Evolutionary conservation across 2,113 vertebrate genomes (phyloP).

Genomic region (Corythaeola cristata): DNA sequence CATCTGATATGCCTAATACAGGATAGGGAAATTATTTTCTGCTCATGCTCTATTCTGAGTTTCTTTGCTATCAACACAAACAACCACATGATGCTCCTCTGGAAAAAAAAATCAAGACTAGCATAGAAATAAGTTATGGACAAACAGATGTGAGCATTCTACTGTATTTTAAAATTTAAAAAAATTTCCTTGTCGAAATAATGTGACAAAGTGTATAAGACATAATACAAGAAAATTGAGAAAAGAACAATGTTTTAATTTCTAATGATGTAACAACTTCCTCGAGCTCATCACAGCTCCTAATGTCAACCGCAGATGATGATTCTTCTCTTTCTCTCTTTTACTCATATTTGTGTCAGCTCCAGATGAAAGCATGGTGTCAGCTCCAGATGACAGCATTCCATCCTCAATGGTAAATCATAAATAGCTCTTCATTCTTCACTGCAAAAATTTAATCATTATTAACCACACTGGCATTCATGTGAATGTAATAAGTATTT

Average conservation of each 20-base stretch:
- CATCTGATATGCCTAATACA: background rate
- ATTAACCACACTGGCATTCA: background rate
- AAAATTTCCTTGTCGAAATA: background rate
- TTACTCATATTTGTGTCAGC: background rate
- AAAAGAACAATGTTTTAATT: background rate
- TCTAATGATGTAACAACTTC: background rate
- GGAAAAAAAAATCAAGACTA: background rate
- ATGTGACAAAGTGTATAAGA: background rate
- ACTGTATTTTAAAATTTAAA: background rate
- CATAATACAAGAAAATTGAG: background rate
- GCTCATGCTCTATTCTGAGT: background rate
- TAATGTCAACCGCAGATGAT: background rate
- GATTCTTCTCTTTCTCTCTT: background rate
- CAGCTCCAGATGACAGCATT: background rate
- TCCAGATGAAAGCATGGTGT: background rate
- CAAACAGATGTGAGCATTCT: background rate
- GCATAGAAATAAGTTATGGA: background rate
- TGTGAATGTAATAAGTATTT: background rate
- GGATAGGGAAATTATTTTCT: background rate
- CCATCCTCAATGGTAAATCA: background rate
- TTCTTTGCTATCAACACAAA: background rate
- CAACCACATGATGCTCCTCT: background rate
- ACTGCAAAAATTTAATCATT: conserved; percentile 1
- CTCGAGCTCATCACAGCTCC: background rate
- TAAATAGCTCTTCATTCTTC: background rate